Percentiles rank a stretch among this genome's conserved stretches.
phyloP scores from a whole-genome alignment of 1,140 invertebrate species.

The Melipona quadrifasciata region DNA sequence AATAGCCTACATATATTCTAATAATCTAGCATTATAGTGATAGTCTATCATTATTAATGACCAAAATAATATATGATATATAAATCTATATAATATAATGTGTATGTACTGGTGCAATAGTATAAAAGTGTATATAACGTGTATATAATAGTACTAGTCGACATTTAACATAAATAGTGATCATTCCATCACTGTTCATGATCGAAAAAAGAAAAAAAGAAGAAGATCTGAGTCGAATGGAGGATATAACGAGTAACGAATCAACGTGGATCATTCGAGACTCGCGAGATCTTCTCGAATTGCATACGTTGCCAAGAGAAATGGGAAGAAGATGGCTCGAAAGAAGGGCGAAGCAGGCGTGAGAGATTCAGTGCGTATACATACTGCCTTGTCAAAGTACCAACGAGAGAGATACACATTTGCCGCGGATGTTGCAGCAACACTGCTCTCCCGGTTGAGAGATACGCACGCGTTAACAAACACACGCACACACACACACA shows the following conservation, averaged over 20 bases:
- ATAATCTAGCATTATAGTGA: no score
- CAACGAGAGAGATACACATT: conserved; percentile 14
- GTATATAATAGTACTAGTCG: no score
- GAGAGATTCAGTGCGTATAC: conserved; percentile 7
- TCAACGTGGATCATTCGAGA: background rate
- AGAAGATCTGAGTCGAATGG: background rate
- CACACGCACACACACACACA: background rate
- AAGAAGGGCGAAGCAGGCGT: conserved; percentile 6
- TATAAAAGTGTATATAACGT: no score
- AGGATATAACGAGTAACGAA: background rate
- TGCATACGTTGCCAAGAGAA: background rate
- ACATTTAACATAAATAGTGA: no score
- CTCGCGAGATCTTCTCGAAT: background rate
- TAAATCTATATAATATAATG: no score
- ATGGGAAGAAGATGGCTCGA: background rate
- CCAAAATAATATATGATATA: no score
- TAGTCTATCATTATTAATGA: no score
- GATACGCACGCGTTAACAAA: conserved; percentile 1
- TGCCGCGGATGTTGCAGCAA: background rate
- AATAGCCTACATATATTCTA: no score
- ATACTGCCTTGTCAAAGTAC: background rate
- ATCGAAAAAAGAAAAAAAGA: background rate
- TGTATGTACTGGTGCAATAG: no score
- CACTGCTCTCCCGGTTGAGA: background rate
- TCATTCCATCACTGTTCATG: no score